Evolutionary conservation across 2,113 vertebrate genomes (phyloP), one percentile per base, ranked within the genome.

Genomic region (Tragelaphus strepsiceros): DNA sequence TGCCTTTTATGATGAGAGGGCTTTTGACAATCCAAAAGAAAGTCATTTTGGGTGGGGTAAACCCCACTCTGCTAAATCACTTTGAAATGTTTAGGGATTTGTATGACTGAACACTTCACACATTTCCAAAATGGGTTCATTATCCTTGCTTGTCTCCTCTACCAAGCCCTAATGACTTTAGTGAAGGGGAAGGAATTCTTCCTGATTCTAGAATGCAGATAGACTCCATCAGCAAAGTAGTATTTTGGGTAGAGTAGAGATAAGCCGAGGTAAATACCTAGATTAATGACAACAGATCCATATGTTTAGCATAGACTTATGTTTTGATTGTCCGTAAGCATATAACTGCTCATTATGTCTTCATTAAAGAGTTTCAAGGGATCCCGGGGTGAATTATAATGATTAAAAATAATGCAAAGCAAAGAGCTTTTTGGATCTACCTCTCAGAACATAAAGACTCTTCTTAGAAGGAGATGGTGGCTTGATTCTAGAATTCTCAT

Each of bases 201-300:
- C 82, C 78, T 74, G 51, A 78, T 85, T 90, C 77, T 83, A 93
- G 78, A 96, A 84, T 35, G 26, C 62, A 96, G 28, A 83, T 64
- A 93, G 26, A 87, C 32, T 92, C 89, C 58, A 96, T 90, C 59
- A 85, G 19, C 58, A 94, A 93, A 92, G 80, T n/a, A 49, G 54
- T 89, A 86, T 96, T 97, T 96, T 58, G 95, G 78, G 49, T 88
- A 96, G 96, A 97, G 56, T 85, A 62, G 71, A 96, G 74, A 96
- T 96, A 96, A 96, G 59, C 62, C 14, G 6, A 94, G 51, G 59
- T 91, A 97, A 97, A 85, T 61, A 88, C 43, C 49, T 56, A 84
- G 71, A 94, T 90, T 95, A 89, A 77, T 24, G 81, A 90, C 62
- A 81, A 88, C 77, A 93, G 22, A 92, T 61, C 43, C 12, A 3